Base-by-base conservation (phyloP, 30 jellyfish, hydroid and myxozoan species). In the Turritopsis rubra region DNA sequence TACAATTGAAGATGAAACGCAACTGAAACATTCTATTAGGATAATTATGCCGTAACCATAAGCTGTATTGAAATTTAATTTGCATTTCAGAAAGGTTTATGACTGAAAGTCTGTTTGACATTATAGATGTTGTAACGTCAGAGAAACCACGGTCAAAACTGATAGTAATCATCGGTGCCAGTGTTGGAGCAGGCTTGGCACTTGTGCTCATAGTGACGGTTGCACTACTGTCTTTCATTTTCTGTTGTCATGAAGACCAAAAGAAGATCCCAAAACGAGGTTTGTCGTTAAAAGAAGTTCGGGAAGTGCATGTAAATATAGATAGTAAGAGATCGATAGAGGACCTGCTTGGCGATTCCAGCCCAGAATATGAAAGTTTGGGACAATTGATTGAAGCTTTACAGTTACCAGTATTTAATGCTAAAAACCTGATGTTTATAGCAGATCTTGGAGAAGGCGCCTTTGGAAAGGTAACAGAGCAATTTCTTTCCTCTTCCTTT, bases 381-480 rank as follows among this genome's bases (percentile, higher is more conserved):
- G 65, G 24, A 19, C 28, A 22, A 1, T n/a, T 74, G 18, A 41
- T 74, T 19, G 65, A 26, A 20, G 65, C 82, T 24, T 71, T 74
- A 16, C 54, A 41, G 53, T 23, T 74, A 21, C 28, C 65, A 7
- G 82, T 74, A 9, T 18, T 84, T 66, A 28, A 88, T 8, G 78
- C 89, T 31, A 90, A 85, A 21, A 74, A 86, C 52, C 84, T 89
- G 0, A 71, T 70, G 52, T 89, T 77, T 83, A 80, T 80, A 24
- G 88, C 72, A 75, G 88, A 89, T 1, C 81, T 89, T 52, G 96
- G 96, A 21, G 96, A 89, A 41, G 96, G 96, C 28, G 96, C 96
- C 22, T 89, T 89, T 66, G 96, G 96, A 30, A 85, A 89, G 85
- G 96, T 89, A 81, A 54, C 85, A 19, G 24, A 1, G 29, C 23